Evolutionary conservation across 1,140 invertebrate genomes (phyloP).

Genomic region (Charaxes varanes): DNA sequence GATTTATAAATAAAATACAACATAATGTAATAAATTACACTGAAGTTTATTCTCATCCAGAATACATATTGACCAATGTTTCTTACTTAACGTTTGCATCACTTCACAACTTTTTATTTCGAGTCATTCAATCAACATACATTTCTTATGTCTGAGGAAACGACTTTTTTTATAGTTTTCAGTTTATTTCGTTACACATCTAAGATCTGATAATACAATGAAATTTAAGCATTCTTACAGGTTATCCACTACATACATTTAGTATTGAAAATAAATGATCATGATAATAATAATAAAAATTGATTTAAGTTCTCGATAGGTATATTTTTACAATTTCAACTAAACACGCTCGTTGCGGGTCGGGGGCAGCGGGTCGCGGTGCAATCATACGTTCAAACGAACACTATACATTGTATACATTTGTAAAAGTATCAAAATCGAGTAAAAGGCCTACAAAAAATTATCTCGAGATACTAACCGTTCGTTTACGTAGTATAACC

Average conservation of each 20-base stretch:
- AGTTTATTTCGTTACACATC: slow-evolving; percentile 56
- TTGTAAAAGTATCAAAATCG: slow-evolving; percentile 75
- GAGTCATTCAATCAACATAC: slow-evolving; percentile 64
- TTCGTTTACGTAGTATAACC: slow-evolving; percentile 68
- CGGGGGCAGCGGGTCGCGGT: slow-evolving; percentile 29
- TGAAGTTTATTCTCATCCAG: slow-evolving; percentile 71
- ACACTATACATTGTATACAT: slow-evolving; percentile 74
- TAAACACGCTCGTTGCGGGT: slow-evolving; percentile 49
- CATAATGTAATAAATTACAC: slow-evolving; percentile 69
- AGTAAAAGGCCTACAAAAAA: slow-evolving; percentile 74
- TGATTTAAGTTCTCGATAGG: slow-evolving; percentile 64
- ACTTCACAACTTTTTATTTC: slow-evolving; percentile 63
- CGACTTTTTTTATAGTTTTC: slow-evolving; percentile 40
- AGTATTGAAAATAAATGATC: slow-evolving; percentile 66
- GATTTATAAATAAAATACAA: slow-evolving; percentile 14
- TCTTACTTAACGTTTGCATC: slow-evolving; percentile 39
- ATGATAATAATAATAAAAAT: slow-evolving; percentile 63
- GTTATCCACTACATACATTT: slow-evolving; percentile 66
- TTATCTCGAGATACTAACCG: slow-evolving; percentile 72
- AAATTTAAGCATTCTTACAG: slow-evolving; percentile 69
- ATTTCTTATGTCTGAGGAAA: slow-evolving; percentile 52
- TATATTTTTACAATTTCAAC: slow-evolving; percentile 68
- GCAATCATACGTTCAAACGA: slow-evolving; percentile 67
- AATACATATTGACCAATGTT: slow-evolving; percentile 64
- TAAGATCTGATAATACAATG: slow-evolving; percentile 65